These are phyloP conservation scores for Calycopis cecrops DNA, from an alignment of 1,140 invertebrate genomes.

Conservation along the genomic window DNA sequence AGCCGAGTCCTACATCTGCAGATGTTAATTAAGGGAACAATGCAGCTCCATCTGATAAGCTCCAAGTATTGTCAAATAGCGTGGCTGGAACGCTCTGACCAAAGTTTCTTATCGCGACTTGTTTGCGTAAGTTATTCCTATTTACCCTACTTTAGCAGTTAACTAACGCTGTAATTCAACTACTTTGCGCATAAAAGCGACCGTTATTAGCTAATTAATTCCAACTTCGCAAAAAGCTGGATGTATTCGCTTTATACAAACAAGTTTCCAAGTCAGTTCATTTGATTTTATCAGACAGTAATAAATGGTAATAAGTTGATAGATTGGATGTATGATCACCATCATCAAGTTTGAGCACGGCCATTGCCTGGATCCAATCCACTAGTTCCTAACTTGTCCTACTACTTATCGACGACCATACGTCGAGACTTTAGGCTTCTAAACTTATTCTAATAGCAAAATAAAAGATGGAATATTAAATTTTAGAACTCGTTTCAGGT, in stretches of 20 bases:
- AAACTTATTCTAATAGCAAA: too few relatives aligned
- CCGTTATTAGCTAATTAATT: slow-evolving; percentile 10
- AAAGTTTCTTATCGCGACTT: slow-evolving; percentile 26
- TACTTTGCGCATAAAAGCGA: slow-evolving; percentile 16
- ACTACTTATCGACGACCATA: too few relatives aligned
- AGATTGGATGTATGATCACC: too few relatives aligned
- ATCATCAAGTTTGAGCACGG: too few relatives aligned
- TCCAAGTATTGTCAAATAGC: slow-evolving; percentile 36
- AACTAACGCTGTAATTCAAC: slow-evolving; percentile 19
- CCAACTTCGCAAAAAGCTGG: background rate
- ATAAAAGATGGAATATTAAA: too few relatives aligned
- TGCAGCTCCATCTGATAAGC: slow-evolving; percentile 36
- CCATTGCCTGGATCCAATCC: too few relatives aligned
- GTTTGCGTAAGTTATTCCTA: slow-evolving; percentile 25
- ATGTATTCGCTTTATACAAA: background rate
- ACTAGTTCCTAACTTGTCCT: too few relatives aligned
- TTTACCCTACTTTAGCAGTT: slow-evolving; percentile 23
- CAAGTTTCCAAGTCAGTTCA: background rate
- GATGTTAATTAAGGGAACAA: slow-evolving; percentile 50
- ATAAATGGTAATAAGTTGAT: too few relatives aligned
- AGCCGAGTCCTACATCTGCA: slow-evolving; percentile 29
- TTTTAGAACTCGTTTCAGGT: too few relatives aligned
- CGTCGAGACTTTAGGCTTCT: too few relatives aligned
- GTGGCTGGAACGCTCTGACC: slow-evolving; percentile 14
- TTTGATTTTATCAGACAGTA: too few relatives aligned